Base-by-base conservation (phyloP, 2,797 vertebrate species). In the Lagorchestes hirsutus region DNA sequence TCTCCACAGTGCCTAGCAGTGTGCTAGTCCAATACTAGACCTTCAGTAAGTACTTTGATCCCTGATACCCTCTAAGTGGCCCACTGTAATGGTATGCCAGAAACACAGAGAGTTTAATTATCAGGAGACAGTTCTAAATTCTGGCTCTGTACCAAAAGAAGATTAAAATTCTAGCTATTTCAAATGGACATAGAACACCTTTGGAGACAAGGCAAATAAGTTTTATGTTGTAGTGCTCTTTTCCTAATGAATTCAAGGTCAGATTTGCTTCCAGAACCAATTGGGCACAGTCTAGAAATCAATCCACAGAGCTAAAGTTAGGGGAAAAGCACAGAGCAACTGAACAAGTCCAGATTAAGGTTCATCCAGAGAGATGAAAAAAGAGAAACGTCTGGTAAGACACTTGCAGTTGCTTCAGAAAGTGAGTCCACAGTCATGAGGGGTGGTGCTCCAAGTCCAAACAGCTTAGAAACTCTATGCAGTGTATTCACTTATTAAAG, bases 151-250 rank as follows among this genome's bases (percentile, higher is more conserved):
- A 24, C 31, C 92, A 92, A 94, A 92, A 62, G n/a, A 55, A 94
- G 93, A 93, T 24, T 46, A 92, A 96, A 90, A 57, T 91, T 93
- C 54, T 93, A 57, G 93, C 10, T 62, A 55, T 93, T 94, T 93
- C 27, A 95, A 67, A 67, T 62, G 55, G 93, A 57, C 0, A 0
- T 91, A 34, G 90, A 93, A 93, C 87, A 92, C 57, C 58, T 90
- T 87, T 94, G 40, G 90, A 91, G 95, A 54, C 52, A 90, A 57
- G 14, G 6, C 54, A 92, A 92, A 56, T 91, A 94, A 56, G 54
- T 90, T 57, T 10, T 92, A 54, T 5, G 27, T 34, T 62, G 27
- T 92, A 40, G 34, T 46, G 12, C 9, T 95, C 52, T 93, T n/a
- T 92, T 62, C 11, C 55, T 94, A 92, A 92, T 74, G 67, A 93